These are phyloP conservation scores for Carcina quercana DNA, from an alignment of 2,888 invertebrate genomes.

Conservation along the genomic window DNA sequence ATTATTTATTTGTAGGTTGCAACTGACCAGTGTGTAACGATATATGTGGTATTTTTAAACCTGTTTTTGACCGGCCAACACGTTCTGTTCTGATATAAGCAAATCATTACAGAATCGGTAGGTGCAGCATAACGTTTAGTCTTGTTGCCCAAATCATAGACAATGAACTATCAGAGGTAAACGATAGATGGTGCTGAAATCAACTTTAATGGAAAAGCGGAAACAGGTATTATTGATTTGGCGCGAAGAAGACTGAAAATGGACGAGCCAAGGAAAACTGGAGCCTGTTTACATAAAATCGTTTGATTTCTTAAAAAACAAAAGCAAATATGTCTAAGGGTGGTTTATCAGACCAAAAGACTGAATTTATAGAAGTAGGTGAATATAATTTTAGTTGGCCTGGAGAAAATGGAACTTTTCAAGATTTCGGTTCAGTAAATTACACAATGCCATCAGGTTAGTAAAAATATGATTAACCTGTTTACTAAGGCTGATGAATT, in stretches of 20 bases:
- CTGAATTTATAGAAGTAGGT: constrained; percentile 56
- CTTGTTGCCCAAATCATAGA: not conserved
- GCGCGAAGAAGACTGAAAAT: constrained; percentile 30
- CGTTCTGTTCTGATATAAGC: too few species aligned
- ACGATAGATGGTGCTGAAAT: constrained; percentile 15
- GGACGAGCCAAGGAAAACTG: not conserved
- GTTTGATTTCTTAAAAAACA: constrained; percentile 2
- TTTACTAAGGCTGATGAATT: not conserved
- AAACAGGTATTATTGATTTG: constrained; percentile 41
- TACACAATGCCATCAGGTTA: constrained; percentile 66
- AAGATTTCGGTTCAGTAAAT: constrained; percentile 57
- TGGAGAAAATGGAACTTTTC: constrained; percentile 62
- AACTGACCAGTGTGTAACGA: too few species aligned
- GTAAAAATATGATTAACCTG: too few species aligned
- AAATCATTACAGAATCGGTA: not conserved
- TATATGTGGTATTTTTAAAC: too few species aligned
- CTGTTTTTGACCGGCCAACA: too few species aligned
- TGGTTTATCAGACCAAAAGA: constrained; percentile 43
- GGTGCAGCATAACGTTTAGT: not conserved
- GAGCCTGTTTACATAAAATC: not conserved
- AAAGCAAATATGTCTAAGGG: constrained; percentile 19
- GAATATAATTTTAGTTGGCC: constrained; percentile 68
- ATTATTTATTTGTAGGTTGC: too few species aligned
- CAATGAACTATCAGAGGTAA: too few species aligned
- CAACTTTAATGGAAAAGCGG: constrained; percentile 10